Evolutionary conservation across 2,113 vertebrate species (phyloP), one percentile per base, ranked within the genome.

Genomic region (Lagopus muta): DNA sequence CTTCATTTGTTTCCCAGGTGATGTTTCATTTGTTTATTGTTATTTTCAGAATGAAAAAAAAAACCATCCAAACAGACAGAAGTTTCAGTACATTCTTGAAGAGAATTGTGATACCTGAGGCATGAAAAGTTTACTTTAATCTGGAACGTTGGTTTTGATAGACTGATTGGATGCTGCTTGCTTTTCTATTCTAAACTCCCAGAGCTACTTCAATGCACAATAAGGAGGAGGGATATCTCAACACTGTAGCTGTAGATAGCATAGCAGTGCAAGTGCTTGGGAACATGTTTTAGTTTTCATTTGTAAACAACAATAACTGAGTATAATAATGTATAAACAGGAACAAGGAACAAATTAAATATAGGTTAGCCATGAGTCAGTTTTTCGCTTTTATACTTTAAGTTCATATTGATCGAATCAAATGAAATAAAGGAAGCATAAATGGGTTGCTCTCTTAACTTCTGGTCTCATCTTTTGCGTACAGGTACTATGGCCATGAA

Each of bases 121-220:
- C 48, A 87, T 85, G 77, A 75, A 74, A 91, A 62, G 72, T 93
- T 95, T 88, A 71, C 36, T 91, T 95, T 91, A 81, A 47, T 42
- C 34, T 73, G 82, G 58, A 85, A 73, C 32, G 8, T 11, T 85
- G 34, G 74, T 82, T 93, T 67, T 90, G 52, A 77, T 45, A 71
- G 45, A 76, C 20, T 60, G 82, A 75, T 65, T 82, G 27, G 27
- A 84, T 75, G 8, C 6, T 70, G 24, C 47, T 72, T 70, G 8
- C 14, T 83, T 77, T 81, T 77, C 71, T 87, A 0, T 64, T 60
- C 9, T 30, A 75, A 62, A 2, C 1, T 3, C 9, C 11, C 22
- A 47, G 8, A 84, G 27, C 5, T 66, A 77, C 7, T 83, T 88
- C 48, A 69, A 38, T 40, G 25, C 3, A 57, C 11, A 48, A 9